phyloP scores from a whole-genome alignment of 2,113 vertebrate species.

The Nerophis lumbriciformis region DNA sequence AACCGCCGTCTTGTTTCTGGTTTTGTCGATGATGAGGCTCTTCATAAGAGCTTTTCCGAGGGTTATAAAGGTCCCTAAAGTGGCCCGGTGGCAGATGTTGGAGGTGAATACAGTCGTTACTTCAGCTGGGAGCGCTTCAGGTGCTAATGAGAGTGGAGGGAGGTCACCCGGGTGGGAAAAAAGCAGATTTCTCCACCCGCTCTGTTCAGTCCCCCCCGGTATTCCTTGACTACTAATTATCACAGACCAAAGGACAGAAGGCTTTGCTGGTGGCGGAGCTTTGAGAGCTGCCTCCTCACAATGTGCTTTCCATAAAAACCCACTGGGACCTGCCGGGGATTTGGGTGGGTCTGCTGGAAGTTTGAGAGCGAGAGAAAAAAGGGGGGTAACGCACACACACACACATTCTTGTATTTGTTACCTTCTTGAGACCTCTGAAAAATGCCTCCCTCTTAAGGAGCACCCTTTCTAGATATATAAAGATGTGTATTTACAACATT shows the following conservation, averaged over 20 bases:
- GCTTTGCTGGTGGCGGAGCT: conserved; percentile 19
- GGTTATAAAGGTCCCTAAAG: conserved; percentile 65
- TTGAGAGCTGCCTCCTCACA: conserved; percentile 23
- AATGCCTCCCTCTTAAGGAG: no score
- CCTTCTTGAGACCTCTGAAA: no score
- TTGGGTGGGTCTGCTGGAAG: conserved; percentile 41
- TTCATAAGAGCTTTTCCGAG: background rate
- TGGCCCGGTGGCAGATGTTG: conserved; percentile 66
- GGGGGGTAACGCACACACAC: conserved; percentile 10
- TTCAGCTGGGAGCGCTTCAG: conserved; percentile 13
- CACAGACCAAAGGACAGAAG: conserved; percentile 24
- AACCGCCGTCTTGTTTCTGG: background rate
- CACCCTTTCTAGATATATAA: no score
- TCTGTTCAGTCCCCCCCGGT: conserved; percentile 29
- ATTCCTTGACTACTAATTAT: conserved; percentile 63
- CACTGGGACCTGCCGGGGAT: conserved; percentile 30
- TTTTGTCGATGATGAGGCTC: no score
- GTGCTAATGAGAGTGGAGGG: conserved; percentile 5
- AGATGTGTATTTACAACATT: no score
- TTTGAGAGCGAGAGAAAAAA: background rate
- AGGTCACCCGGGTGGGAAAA: conserved; percentile 49
- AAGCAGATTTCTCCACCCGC: conserved; percentile 43
- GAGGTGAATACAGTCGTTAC: conserved; percentile 62
- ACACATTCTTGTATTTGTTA: no score
- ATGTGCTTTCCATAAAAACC: conserved; percentile 64